Conservation (phyloP, 2,797 vertebrate species). For the Chiroxiphia lanceolata region DNA sequence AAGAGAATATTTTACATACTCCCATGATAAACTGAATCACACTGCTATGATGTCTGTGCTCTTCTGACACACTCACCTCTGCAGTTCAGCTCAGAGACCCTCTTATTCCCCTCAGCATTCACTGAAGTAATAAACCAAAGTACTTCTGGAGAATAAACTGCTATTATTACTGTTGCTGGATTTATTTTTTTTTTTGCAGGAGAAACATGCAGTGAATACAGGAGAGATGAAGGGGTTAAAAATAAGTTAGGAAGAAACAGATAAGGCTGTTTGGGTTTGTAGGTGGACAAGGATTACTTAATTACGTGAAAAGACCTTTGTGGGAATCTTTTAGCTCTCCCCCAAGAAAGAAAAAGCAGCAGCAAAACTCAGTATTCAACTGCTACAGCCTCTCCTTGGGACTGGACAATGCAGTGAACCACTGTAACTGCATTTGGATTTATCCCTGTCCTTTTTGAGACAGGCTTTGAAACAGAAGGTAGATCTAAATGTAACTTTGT, state of each 20-base stretch:
- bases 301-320: not conserved
- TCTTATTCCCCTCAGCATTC: not conserved
- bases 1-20: not conserved
- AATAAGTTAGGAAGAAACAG: not conserved
- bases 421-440: not conserved
- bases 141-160: not conserved
- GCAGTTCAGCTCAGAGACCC: not conserved
- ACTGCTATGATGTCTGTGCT: not conserved
- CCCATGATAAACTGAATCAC: not conserved
- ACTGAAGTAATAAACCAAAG: not conserved
- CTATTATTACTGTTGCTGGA: not conserved
- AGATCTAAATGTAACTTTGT: not conserved
- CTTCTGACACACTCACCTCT: not conserved
- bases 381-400: not conserved
- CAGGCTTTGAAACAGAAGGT: not conserved
- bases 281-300: not conserved
- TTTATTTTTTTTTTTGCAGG: not conserved
- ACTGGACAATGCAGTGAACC: not conserved
- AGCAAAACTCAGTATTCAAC: not conserved
- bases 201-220: not conserved
- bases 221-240: not conserved
- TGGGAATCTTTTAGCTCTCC: not conserved
- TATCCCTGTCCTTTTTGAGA: not conserved
- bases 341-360: not conserved
- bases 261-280: not conserved